Evolutionary conservation across 2,113 vertebrate genomes (phyloP), one percentile per base, ranked within the genome.

Genomic region (Siniperca knerii): DNA sequence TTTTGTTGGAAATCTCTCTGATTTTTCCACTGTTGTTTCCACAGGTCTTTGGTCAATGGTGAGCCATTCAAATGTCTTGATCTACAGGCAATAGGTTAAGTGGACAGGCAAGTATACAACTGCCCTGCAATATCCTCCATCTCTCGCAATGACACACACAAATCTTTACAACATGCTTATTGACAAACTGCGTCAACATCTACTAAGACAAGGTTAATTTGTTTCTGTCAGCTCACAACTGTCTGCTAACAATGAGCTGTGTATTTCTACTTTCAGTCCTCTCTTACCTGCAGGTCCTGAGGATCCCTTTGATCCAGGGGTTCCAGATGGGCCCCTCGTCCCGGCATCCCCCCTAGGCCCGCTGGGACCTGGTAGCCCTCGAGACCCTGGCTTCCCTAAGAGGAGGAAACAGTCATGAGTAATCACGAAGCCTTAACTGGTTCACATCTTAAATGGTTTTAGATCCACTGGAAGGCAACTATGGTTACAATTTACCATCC

Each of bases 271-370:
- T 62, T 66, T n/a, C 18, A 40, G 23, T 61, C n/a, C 0, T 5
- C 54, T 85, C 89, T 93, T 92, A 99, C 98, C 98, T 96, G 96
- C 94, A 0, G 96, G 97, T 84, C 97, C 97, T 4, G 33, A 0
- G 0, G 90, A 90, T 54, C 98, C 98, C 94, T 94, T 97, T 15
- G 81, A 84, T 65, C 97, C 97, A 0, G 97, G 96, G 21, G 82
- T 9, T 50, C 96, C 97, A 0, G 91, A 87, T 0, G 97, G 95
- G 77, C 97, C 97, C 78, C 77, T 94, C 48, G 91, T 82, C 44
- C 96, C 97, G 0, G 87, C 21, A 0, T 97, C 97, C 12, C 97
- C 97, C 67, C 95, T 97, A 76, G 96, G 95, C 73, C 96, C 95
- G n/a, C 62, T 87, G 33, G 96, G 94, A 71, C 96, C 96, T 44